These are phyloP conservation scores for Drosophila prolongata DNA, from an alignment of 2,888 invertebrate genomes.

Conservation along the genomic window DNA sequence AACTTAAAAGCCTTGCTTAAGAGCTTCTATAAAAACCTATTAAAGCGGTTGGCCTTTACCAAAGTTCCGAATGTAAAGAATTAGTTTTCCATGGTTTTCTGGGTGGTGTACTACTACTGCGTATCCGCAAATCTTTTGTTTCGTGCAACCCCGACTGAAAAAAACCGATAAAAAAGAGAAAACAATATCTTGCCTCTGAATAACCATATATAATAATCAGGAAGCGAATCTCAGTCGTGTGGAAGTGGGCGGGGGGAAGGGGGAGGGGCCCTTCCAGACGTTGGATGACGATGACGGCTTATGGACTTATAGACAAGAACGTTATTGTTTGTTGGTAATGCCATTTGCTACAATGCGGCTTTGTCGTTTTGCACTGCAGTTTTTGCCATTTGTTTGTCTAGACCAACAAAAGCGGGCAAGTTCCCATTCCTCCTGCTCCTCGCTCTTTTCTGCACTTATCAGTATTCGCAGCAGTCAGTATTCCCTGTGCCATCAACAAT, in stretches of 20 bases:
- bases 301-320: slow-evolving; percentile 39
- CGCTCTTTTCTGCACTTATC: slow-evolving; percentile 61
- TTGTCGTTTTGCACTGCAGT: slow-evolving; percentile 50
- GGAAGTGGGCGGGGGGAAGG: slow-evolving; percentile 12
- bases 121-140: slow-evolving; percentile 3
- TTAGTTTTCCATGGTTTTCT: background rate
- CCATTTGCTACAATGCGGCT: slow-evolving; percentile 65
- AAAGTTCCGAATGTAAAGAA: background rate
- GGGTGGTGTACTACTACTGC: background rate
- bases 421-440: slow-evolving; percentile 26
- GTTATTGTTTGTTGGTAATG: slow-evolving; percentile 54
- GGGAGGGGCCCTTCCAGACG: slow-evolving; percentile 25
- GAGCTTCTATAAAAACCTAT: too few species aligned
- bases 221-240: slow-evolving; percentile 61
- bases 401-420: slow-evolving; percentile 58
- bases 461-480: slow-evolving; percentile 57
- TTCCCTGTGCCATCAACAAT: slow-evolving; percentile 42
- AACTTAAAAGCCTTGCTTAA: too few species aligned
- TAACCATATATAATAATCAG: slow-evolving; percentile 62
- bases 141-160: slow-evolving; percentile 6
- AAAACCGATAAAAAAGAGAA: slow-evolving; percentile 16
- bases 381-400: slow-evolving; percentile 61
- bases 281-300: slow-evolving; percentile 36
- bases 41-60: background rate
- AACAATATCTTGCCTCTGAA: slow-evolving; percentile 26